Percentiles rank a stretch among this genome's conserved stretches.
phyloP scores from a whole-genome alignment of 2,797 vertebrate genomes.

The Lithobates pipiens region DNA sequence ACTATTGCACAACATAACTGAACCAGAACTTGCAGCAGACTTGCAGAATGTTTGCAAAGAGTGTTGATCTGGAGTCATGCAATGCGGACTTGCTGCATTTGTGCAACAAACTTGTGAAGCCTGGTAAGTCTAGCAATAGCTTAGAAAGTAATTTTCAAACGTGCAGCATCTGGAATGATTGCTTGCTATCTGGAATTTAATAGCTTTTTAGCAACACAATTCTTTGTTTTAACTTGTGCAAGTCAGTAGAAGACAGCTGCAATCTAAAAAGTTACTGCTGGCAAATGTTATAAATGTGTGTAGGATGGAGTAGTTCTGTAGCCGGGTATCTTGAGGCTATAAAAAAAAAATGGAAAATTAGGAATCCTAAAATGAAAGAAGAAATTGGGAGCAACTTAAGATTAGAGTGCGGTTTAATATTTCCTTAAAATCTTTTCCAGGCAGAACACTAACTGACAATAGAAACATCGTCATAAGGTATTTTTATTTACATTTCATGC shows the following conservation, averaged over 20 bases:
- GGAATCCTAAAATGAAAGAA: neutral
- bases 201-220: neutral
- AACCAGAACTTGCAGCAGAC: too few relatives aligned
- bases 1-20: too few relatives aligned
- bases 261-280: neutral
- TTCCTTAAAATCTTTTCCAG: constrained; percentile 17
- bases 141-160: too few relatives aligned
- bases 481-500: constrained; percentile 14
- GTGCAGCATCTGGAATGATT: too few relatives aligned
- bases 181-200: too few relatives aligned
- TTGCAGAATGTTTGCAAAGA: too few relatives aligned
- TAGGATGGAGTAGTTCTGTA: neutral
- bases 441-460: constrained; percentile 3
- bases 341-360: neutral
- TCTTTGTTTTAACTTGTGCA: neutral
- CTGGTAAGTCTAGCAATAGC: too few relatives aligned
- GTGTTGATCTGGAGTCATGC: too few relatives aligned
- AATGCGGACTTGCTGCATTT: too few relatives aligned
- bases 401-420: neutral
- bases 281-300: neutral
- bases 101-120: too few relatives aligned
- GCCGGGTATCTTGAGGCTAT: neutral
- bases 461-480: constrained; percentile 9
- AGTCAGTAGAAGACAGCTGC: neutral
- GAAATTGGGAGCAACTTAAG: neutral